phyloP scores from a whole-genome alignment of 1,140 invertebrate genomes.

The Drosophila simulans region DNA sequence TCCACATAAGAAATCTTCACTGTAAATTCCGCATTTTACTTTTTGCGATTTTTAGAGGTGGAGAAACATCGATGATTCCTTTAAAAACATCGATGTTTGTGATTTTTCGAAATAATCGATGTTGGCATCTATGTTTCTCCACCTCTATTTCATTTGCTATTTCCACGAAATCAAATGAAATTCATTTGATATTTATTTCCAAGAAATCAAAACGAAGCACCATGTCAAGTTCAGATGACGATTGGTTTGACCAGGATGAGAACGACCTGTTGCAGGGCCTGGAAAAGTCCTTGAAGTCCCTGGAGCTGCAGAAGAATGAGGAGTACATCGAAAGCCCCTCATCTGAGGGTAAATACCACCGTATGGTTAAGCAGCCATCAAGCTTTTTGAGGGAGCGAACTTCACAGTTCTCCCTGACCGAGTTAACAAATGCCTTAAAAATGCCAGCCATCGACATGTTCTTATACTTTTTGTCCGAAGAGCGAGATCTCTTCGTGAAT shows the following conservation, averaged over 20 bases:
- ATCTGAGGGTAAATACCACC: constrained; percentile 3
- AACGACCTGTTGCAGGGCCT: constrained; percentile 57
- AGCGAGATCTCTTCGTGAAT: constrained; percentile 66
- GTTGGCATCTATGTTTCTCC: no score
- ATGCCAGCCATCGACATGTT: constrained; percentile 70
- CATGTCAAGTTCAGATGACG: constrained; percentile 68
- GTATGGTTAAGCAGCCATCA: no score
- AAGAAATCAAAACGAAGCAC: background rate
- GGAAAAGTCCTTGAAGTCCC: constrained; percentile 42
- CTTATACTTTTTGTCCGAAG: constrained; percentile 66
- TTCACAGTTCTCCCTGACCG: constrained; percentile 31
- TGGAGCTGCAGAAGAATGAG: constrained; percentile 21
- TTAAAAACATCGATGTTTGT: no score
- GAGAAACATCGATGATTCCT: no score
- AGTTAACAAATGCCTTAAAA: constrained; percentile 37
- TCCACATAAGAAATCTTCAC: background rate
- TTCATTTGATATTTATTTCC: background rate
- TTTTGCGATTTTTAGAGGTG: no score
- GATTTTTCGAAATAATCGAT: no score
- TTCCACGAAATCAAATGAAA: background rate
- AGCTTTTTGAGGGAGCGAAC: background rate
- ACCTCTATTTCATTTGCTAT: no score
- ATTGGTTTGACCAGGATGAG: constrained; percentile 80
- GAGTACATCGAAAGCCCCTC: constrained; percentile 31
- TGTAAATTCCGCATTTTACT: background rate